phyloP scores from a whole-genome alignment of 2,888 invertebrate species.

The Chrysopilus asiliformis region DNA sequence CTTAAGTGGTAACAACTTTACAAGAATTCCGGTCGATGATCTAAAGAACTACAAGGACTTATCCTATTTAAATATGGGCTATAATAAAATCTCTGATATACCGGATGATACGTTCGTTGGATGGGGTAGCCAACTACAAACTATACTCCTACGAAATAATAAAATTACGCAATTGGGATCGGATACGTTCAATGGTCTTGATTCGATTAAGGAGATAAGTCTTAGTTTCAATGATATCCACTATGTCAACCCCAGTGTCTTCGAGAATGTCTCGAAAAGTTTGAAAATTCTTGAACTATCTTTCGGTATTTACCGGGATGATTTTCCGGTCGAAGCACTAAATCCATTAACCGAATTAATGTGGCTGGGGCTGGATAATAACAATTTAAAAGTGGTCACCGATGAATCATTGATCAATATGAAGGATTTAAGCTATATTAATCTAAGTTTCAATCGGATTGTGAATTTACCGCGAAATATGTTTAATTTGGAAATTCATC shows the following conservation, averaged over 20 bases:
- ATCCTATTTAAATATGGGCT: conserved; percentile 78
- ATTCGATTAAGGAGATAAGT: conserved; percentile 72
- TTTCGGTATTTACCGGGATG: conserved; percentile 68
- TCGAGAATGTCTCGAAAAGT: conserved; percentile 59
- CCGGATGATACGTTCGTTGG: conserved; percentile 60
- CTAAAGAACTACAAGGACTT: conserved; percentile 59
- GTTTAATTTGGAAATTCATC: conserved; percentile 54
- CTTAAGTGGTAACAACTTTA: conserved; percentile 67
- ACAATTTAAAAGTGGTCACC: conserved; percentile 62
- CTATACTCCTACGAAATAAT: conserved; percentile 71
- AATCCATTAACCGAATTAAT: conserved; percentile 58
- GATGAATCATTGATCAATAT: conserved; percentile 57
- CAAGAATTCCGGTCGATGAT: conserved; percentile 53
- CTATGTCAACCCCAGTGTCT: conserved; percentile 67
- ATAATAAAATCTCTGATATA: conserved; percentile 70
- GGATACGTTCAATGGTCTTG: conserved; percentile 57
- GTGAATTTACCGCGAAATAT: conserved; percentile 53
- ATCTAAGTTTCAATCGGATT: conserved; percentile 74
- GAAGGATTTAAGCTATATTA: conserved; percentile 61
- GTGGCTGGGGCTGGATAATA: conserved; percentile 79
- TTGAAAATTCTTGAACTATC: conserved; percentile 76
- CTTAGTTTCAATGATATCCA: conserved; percentile 82
- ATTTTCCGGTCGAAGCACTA: conserved; percentile 63
- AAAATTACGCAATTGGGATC: conserved; percentile 59
- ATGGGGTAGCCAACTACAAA: conserved; percentile 69